A percentile compares a stretch with the other conserved stretches of the same genome.
phyloP scores from a whole-genome alignment of 2,888 invertebrate species.

The Metacarcinus magister region DNA sequence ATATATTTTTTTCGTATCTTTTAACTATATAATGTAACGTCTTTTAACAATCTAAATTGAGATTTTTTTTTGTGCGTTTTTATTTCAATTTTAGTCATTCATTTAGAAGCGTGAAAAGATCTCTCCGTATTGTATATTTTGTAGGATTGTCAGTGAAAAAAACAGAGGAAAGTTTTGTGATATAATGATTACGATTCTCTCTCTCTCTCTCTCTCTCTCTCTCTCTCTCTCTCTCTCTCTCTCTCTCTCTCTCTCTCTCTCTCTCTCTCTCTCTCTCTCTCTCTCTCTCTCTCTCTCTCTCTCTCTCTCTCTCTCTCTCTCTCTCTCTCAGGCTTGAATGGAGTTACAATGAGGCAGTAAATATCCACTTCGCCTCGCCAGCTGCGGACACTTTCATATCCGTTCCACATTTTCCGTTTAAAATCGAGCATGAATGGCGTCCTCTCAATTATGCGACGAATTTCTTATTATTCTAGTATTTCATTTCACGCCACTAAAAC shows the following conservation, averaged over 20 bases:
- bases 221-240: background rate
- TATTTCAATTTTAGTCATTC: no score
- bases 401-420: background rate
- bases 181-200: background rate
- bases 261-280: constrained; percentile 13
- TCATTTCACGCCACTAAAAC: background rate
- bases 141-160: no score
- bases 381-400: background rate
- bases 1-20: no score
- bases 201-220: background rate
- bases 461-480: background rate
- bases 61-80: no score
- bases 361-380: background rate
- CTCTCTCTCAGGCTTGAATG: background rate
- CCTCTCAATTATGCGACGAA: background rate
- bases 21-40: no score
- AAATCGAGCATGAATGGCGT: background rate
- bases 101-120: no score
- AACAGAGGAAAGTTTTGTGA: no score
- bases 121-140: no score
- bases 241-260: no score
- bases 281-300: constrained; percentile 43
- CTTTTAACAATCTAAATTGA: no score
- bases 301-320: constrained; percentile 38
- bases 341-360: background rate